phyloP scores from a whole-genome alignment of 2,113 vertebrate genomes.

The Tychaedon coryphoeus region DNA sequence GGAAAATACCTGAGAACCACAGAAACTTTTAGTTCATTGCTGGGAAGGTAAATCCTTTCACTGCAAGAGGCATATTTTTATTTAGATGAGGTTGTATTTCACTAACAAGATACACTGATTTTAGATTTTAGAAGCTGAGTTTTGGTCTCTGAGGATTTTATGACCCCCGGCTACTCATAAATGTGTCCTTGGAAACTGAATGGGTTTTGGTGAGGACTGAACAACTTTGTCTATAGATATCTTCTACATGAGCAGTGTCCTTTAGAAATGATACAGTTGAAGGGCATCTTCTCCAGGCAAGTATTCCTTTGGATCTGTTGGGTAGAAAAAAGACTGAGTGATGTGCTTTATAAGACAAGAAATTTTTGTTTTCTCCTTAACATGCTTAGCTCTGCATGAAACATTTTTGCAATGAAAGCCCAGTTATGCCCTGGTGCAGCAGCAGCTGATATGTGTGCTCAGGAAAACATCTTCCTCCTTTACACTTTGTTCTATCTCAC shows the following conservation, averaged over 20 bases:
- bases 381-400: neutral
- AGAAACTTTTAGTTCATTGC: neutral
- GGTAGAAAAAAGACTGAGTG: neutral
- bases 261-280: neutral
- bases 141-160: neutral
- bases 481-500: neutral
- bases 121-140: neutral
- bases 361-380: neutral
- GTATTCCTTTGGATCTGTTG: neutral
- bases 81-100: neutral
- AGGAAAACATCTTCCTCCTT: neutral
- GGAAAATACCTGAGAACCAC: constrained; percentile 60
- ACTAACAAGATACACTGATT: neutral
- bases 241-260: neutral
- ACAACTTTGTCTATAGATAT: neutral
- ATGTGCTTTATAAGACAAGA: neutral
- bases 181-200: neutral
- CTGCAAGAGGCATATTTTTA: neutral
- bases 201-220: neutral
- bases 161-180: neutral
- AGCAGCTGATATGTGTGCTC: neutral
- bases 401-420: neutral
- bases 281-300: neutral
- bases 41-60: neutral
- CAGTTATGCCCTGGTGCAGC: neutral